Conservation (phyloP, 2,888 invertebrate genomes). For the Amphipyra tragopoginis region DNA sequence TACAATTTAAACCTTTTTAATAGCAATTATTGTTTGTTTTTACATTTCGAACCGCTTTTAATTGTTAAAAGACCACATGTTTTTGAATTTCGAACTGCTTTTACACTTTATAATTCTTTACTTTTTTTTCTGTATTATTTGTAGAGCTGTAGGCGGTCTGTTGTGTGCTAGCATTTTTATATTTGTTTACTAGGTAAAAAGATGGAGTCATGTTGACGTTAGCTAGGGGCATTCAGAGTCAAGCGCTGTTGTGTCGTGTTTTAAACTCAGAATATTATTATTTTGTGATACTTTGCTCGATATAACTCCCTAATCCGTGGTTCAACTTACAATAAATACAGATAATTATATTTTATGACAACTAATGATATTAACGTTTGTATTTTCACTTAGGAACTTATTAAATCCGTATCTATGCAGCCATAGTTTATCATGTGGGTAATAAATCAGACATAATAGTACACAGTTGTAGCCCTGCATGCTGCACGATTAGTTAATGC, state of each 20-base stretch:
- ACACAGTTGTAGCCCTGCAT: background rate
- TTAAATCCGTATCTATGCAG: too few species aligned
- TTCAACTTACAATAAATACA: too few species aligned
- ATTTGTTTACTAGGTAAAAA: constrained; percentile 37
- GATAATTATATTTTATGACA: too few species aligned
- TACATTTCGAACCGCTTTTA: constrained; percentile 42
- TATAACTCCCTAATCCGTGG: too few species aligned
- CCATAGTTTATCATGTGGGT: too few species aligned
- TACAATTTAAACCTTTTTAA: constrained; percentile 49
- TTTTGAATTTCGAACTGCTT: constrained; percentile 11
- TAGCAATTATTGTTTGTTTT: constrained; percentile 49
- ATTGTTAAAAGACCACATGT: constrained; percentile 39
- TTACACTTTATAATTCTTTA: constrained; percentile 25
- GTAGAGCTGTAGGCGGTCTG: constrained; percentile 24
- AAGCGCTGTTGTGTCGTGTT: constrained; percentile 13
- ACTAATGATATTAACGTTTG: too few species aligned
- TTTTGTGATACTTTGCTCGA: too few species aligned
- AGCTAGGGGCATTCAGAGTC: constrained; percentile 19
- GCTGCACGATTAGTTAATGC: too few species aligned
- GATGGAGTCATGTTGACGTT: constrained; percentile 31
- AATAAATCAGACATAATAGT: too few species aligned
- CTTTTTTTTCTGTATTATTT: constrained; percentile 25
- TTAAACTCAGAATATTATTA: background rate
- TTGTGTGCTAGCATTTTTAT: constrained; percentile 29
- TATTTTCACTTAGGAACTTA: too few species aligned